Conservation (phyloP, 2,888 invertebrate species). For the Ditula angustiorana region DNA sequence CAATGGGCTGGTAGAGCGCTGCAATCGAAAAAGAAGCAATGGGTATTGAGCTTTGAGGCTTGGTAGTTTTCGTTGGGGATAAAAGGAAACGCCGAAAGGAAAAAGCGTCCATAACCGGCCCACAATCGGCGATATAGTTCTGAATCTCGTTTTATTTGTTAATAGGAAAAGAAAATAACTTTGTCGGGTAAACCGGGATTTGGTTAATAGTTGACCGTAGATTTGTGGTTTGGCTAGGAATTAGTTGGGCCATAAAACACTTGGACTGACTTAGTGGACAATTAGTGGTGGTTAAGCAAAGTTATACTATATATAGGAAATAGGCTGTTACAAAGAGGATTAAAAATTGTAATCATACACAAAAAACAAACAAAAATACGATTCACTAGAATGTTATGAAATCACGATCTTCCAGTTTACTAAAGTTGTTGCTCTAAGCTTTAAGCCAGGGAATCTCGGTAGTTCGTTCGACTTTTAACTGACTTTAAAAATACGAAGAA, state of each 20-base stretch:
- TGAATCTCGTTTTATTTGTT: slow-evolving; percentile 63
- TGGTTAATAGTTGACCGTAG: slow-evolving; percentile 38
- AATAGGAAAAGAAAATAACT: slow-evolving; percentile 61
- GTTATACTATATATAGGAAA: slow-evolving; percentile 4
- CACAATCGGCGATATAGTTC: slow-evolving; percentile 59
- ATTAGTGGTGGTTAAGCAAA: slow-evolving; percentile 20
- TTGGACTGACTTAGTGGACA: slow-evolving; percentile 29
- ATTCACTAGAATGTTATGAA: no score
- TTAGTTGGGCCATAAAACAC: slow-evolving; percentile 31
- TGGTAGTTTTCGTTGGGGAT: slow-evolving; percentile 35
- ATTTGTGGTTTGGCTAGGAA: slow-evolving; percentile 31
- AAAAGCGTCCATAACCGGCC: slow-evolving; percentile 56
- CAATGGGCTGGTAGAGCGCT: neutral
- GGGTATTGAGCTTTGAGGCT: slow-evolving; percentile 27
- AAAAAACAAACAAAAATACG: no score
- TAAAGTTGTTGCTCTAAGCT: no score
- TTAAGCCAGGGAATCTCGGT: no score
- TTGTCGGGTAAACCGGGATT: slow-evolving; percentile 44
- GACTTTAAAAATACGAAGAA: no score
- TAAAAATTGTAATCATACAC: no score
- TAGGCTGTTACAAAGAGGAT: neutral
- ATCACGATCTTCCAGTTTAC: no score
- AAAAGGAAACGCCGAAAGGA: slow-evolving; percentile 46
- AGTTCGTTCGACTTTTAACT: no score
- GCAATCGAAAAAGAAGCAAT: slow-evolving; percentile 30